These are phyloP conservation scores for Phyllopteryx taeniolatus DNA, from an alignment of 2,113 vertebrate species.

Conservation along the genomic window DNA sequence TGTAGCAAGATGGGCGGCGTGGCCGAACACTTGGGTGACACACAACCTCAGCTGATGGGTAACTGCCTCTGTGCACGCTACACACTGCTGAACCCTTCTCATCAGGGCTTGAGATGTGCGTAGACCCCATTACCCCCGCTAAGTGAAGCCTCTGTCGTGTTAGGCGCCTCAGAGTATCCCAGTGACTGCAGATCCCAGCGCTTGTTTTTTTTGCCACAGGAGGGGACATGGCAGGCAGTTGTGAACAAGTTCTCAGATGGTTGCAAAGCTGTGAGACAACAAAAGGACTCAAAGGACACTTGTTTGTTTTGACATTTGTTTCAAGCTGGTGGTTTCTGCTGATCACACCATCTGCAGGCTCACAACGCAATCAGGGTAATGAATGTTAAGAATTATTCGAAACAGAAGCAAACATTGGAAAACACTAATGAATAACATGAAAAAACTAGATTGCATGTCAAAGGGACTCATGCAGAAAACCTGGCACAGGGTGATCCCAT, in stretches of 20 bases:
- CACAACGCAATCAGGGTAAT: neutral
- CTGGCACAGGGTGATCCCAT: slow-evolving; percentile 4
- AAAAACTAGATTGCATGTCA: neutral
- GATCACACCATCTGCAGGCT: neutral
- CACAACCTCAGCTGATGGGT: neutral
- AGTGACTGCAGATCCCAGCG: slow-evolving; percentile 27
- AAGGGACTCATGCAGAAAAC: neutral
- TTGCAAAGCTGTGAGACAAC: slow-evolving; percentile 43
- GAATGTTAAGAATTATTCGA: neutral
- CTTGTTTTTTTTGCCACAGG: slow-evolving; percentile 20
- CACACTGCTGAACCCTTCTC: neutral
- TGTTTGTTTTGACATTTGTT: neutral
- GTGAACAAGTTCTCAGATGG: slow-evolving; percentile 10
- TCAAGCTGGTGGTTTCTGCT: neutral
- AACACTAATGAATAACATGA: neutral
- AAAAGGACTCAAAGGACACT: slow-evolving; percentile 30
- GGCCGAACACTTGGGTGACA: neutral
- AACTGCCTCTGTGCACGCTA: slow-evolving; percentile 22
- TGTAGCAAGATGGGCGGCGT: neutral
- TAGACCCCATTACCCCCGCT: neutral
- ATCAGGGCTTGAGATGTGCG: neutral
- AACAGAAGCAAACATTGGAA: neutral
- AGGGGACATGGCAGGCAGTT: slow-evolving; percentile 23
- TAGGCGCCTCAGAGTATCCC: slow-evolving; percentile 49
- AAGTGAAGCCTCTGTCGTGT: slow-evolving; percentile 33